Conservation (phyloP, 2,888 invertebrate species). For the Coelogynopora nodosa region DNA sequence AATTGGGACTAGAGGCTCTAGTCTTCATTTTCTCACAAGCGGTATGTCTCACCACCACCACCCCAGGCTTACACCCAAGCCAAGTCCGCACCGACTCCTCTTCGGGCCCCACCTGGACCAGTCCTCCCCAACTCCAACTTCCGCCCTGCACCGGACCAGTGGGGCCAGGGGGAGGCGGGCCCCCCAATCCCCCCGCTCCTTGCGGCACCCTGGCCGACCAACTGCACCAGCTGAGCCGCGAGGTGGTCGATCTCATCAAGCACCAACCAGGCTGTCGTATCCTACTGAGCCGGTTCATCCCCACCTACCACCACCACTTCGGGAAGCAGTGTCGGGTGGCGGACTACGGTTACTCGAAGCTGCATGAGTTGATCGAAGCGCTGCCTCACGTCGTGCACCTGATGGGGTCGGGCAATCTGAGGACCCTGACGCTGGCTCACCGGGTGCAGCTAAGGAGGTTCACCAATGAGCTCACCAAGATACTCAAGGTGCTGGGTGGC, state of each 20-base stretch:
- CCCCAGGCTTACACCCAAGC: neutral
- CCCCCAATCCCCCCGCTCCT: no score
- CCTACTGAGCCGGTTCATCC: conserved; percentile 85
- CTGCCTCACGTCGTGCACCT: conserved; percentile 72
- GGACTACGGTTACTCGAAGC: conserved; percentile 85
- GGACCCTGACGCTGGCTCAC: conserved; percentile 81
- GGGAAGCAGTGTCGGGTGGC: conserved; percentile 84
- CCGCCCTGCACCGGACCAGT: no score
- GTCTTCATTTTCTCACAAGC: no score
- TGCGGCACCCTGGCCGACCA: conserved; percentile 70
- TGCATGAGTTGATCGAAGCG: conserved; percentile 84
- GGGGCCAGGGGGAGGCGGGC: neutral
- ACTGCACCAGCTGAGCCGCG: conserved; percentile 76
- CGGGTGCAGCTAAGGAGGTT: conserved; percentile 77
- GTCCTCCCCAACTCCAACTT: no score
- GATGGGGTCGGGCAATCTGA: conserved; percentile 81
- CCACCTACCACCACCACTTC: conserved; percentile 89
- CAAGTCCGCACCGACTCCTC: neutral
- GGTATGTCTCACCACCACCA: no score
- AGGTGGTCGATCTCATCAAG: conserved; percentile 79
- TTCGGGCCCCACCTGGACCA: neutral
- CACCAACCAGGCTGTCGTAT: conserved; percentile 80
- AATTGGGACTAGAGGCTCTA: no score
- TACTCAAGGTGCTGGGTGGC: conserved; percentile 76
- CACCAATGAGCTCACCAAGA: conserved; percentile 79